A percentile compares a stretch with the other conserved stretches of the same genome.
phyloP scores from a whole-genome alignment of 1,140 invertebrate species.

The Eulimnadia texana region DNA sequence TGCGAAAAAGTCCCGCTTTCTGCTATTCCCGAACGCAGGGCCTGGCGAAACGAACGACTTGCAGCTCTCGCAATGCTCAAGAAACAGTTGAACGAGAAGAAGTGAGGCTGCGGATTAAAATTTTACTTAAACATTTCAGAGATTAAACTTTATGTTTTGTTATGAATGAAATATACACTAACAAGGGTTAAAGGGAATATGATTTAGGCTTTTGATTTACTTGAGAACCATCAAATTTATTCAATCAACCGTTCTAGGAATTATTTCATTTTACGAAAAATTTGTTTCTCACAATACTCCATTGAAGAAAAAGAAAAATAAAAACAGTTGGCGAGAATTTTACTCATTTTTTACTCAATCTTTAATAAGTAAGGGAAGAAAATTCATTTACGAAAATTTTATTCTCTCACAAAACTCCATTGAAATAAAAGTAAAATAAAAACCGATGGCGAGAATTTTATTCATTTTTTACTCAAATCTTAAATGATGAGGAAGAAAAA shows the following conservation, averaged over 20 bases:
- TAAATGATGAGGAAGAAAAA: not conserved
- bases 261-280: too few species aligned
- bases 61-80: slow-evolving; percentile 68
- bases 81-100: slow-evolving; percentile 38
- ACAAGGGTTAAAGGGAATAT: too few species aligned
- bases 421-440: not conserved
- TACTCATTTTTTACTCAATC: not conserved
- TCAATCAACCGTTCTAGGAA: too few species aligned
- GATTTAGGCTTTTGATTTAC: too few species aligned
- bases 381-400: too few species aligned
- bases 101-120: too few species aligned
- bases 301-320: not conserved
- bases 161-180: too few species aligned
- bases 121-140: too few species aligned
- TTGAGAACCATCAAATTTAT: too few species aligned
- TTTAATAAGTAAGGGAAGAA: not conserved
- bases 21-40: slow-evolving; percentile 51
- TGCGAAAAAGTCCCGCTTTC: slow-evolving; percentile 56
- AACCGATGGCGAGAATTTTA: not conserved
- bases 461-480: not conserved
- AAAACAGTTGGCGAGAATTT: not conserved
- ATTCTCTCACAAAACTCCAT: too few species aligned
- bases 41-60: slow-evolving; percentile 70
- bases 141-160: too few species aligned
- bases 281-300: too few species aligned